A percentile compares a stretch with the other conserved stretches of the same genome.
Evolutionary conservation across 1,140 invertebrate species (phyloP).

Genomic region (Harlomillsia oculata): DNA sequence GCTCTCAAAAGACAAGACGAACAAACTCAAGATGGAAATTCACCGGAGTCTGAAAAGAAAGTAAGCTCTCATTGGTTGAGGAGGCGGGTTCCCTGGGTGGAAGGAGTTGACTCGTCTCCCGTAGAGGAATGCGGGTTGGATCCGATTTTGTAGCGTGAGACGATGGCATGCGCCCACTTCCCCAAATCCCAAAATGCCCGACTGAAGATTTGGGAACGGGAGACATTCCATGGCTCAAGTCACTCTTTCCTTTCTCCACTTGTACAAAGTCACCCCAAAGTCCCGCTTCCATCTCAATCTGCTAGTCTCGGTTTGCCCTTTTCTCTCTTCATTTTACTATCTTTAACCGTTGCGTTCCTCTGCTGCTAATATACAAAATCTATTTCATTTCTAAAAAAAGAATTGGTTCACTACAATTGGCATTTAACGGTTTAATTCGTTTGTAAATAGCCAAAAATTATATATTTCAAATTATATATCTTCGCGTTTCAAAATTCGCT

Average conservation of each 20-base stretch:
- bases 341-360: too few species aligned
- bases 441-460: too few species aligned
- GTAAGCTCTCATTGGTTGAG: neutral
- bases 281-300: constrained; percentile 18
- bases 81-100: neutral
- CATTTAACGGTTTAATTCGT: too few species aligned
- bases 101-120: constrained; percentile 17
- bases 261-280: constrained; percentile 7
- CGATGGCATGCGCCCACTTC: neutral
- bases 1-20: too few species aligned
- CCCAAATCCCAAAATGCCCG: neutral
- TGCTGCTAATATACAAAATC: too few species aligned
- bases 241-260: constrained; percentile 11
- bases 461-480: too few species aligned
- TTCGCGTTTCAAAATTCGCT: too few species aligned
- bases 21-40: too few species aligned
- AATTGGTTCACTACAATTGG: too few species aligned
- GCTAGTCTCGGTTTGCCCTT: constrained; percentile 10
- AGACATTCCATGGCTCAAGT: neutral
- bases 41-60: neutral
- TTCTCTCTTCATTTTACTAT: constrained; percentile 4
- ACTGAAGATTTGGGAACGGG: neutral
- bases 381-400: too few species aligned
- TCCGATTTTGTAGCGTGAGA: neutral
- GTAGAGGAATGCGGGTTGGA: constrained; percentile 15